A percentile compares a stretch with the other conserved stretches of the same genome.
These are phyloP conservation scores for Adelphocoris suturalis DNA, from an alignment of 2,888 invertebrate species.

Conservation along the genomic window DNA sequence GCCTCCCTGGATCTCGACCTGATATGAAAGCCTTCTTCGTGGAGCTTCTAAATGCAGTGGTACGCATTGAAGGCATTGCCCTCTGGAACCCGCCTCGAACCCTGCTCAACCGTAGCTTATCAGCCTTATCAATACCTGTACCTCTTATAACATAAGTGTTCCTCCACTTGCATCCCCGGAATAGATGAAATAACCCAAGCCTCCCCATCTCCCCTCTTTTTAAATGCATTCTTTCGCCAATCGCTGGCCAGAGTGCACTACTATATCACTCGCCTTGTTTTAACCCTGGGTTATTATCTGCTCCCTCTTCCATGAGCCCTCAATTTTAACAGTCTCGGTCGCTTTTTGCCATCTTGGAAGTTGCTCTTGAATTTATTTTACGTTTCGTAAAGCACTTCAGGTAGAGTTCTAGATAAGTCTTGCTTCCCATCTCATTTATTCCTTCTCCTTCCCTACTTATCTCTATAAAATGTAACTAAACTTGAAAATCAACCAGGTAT, in stretches of 20 bases:
- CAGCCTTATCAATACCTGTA: background rate
- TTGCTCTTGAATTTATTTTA: conserved; percentile 22
- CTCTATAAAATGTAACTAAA: background rate
- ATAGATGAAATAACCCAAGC: conserved; percentile 37
- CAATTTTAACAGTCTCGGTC: background rate
- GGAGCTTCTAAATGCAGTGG: background rate
- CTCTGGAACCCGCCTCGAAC: background rate
- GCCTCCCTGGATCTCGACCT: background rate
- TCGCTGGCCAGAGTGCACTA: conserved; percentile 19
- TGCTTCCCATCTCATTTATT: background rate
- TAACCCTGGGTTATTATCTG: background rate
- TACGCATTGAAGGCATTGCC: background rate
- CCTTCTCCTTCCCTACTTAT: background rate
- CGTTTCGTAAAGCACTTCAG: conserved; percentile 3
- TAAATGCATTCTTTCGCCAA: conserved; percentile 37
- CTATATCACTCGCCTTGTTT: conserved; percentile 54
- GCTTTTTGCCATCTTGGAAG: conserved; percentile 30
- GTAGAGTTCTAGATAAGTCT: conserved; percentile 22
- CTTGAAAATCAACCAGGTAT: background rate
- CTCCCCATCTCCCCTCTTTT: background rate
- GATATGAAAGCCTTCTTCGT: background rate
- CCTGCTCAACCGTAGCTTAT: conserved; percentile 6
- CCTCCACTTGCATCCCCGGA: conserved; percentile 47
- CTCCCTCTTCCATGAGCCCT: background rate
- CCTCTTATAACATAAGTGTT: conserved; percentile 21